These are phyloP conservation scores for Aptenodytes patagonicus DNA, from an alignment of 2,113 vertebrate genomes.

Conservation along the genomic window DNA sequence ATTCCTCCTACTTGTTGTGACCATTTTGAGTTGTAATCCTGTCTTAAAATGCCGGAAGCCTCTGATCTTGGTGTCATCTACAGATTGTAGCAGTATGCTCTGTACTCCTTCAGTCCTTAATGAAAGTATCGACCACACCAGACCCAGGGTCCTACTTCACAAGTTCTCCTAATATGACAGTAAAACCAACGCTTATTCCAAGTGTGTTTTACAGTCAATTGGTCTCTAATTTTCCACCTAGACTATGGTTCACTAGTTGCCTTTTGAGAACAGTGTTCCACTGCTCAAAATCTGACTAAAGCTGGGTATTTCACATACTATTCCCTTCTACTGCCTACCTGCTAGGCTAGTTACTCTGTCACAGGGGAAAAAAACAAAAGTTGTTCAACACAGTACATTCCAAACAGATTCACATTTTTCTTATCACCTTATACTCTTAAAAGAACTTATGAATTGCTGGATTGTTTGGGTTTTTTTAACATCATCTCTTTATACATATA, in stretches of 20 bases:
- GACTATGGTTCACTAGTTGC: background rate
- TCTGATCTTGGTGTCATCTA: background rate
- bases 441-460: no score
- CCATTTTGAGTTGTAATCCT: background rate
- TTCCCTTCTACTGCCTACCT: background rate
- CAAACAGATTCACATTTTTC: no score
- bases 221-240: background rate
- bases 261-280: background rate
- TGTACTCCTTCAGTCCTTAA: background rate
- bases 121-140: rapidly evolving
- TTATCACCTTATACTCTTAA: no score
- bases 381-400: no score
- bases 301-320: background rate
- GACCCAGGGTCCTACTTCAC: background rate
- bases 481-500: no score
- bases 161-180: background rate
- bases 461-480: no score
- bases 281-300: background rate
- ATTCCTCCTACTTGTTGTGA: background rate
- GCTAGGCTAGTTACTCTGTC: no score
- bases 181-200: background rate
- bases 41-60: background rate
- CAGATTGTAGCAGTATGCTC: background rate
- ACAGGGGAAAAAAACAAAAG: no score
- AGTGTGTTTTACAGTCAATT: background rate